Base-by-base conservation (phyloP, 2,113 vertebrate genomes). In the Pachycephala philippinensis region DNA sequence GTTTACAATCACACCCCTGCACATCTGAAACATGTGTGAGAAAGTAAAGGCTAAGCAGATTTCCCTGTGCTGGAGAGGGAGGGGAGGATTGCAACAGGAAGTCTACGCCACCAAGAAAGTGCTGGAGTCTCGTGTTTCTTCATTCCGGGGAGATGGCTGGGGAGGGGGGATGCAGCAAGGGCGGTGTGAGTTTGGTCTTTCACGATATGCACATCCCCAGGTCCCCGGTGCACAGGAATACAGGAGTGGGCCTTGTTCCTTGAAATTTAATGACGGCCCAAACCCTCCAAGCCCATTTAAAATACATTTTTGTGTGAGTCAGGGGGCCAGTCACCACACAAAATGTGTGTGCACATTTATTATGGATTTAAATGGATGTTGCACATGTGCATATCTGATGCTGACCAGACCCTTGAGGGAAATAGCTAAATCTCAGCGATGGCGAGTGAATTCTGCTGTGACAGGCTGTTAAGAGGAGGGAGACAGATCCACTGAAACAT, bases 1-100 rank as follows among this genome's bases (percentile, higher is more conserved):
- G 98, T 97, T 98, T 97, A 97, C 96, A 95, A 97, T 98, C 97
- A 95, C 97, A 97, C 93, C 95, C 96, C 97, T 91, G 93, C 98
- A 97, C 95, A 95, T 98, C 97, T 97, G 98, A 98, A 97, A 93
- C 96, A 87, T 88, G 95, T 95, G 97, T 97, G 98, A 98, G 97
- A 98, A 97, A 97, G 91, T 93, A 90, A 90, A 97, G 96, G 93
- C 95, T 92, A 96, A 95, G 95, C 96, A 97, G 91, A 97, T 97
- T 96, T 92, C 82, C 79, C 95, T 94, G 89, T 4, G 6, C 92
- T 45, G 72, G 82, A 27, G 27, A 64, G 85, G 80, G 81, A 79
- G 61, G 56, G 82, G 87, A 78, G 87, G 72, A 63, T 85, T 94
- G 88, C 79, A 88, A 85, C 95, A 96, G 95, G 96, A 97, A 96